Evolutionary conservation across 2,797 vertebrate species (phyloP), one percentile per base, ranked within the genome.

Genomic region (Thunnus albacares): DNA sequence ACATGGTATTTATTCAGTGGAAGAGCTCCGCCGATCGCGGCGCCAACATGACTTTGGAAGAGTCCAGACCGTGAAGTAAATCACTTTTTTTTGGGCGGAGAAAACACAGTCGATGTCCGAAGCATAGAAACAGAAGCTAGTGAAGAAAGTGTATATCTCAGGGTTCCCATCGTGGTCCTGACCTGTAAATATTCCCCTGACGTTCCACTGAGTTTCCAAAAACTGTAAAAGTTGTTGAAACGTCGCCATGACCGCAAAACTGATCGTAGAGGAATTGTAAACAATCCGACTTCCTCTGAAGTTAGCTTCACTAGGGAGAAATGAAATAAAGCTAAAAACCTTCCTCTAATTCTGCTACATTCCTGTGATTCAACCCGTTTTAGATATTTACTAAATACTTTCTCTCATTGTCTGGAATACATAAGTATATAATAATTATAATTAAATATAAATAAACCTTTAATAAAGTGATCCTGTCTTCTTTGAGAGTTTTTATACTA

Each of bases 121-220:
- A 84, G 77, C 41, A 12, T 61, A 3, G n/a, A 89, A 84, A 84
- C 52, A 26, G 82, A 76, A 82, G 47, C 17, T 49, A 64, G 74
- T 76, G 72, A 30, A 30, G 74, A 78, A 74, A 77, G 75, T 56
- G 26, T 59, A 30, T 26, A 9, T 63, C 57, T 49, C 64, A 81
- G 63, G 79, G 75, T 84, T 82, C 75, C 86, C 87, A 81, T 85
- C 62, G 15, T 20, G 13, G 3, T 45, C 24, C 70, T 60, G 1
- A 17, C 53, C 51, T 0, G 13, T 20, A 15, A 60, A 70, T 30
- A 64, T 45, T 17, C n/a, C 43, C 5, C 33, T 0, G 6, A 51
- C 1, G 28, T 60, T 30, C 10, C 5, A 9, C 28, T 30, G 28
- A 30, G 28, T 30, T 30, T 30, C 28, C 5, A 3, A 3, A 41